phyloP scores from a whole-genome alignment of 2,888 invertebrate genomes.

The Drosophila peninsularis region DNA sequence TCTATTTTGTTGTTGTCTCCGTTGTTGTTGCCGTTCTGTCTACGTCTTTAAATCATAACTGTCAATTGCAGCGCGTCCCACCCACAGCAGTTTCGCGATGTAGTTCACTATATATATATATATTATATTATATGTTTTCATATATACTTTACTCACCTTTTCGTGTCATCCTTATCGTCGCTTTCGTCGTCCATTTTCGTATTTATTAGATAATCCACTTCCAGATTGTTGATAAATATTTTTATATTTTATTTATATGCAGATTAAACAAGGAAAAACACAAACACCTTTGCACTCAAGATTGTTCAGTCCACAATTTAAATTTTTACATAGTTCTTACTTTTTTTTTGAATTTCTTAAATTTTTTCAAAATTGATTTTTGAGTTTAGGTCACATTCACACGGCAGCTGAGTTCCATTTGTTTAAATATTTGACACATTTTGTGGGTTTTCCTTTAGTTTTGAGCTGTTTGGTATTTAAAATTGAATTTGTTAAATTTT shows the following conservation, averaged over 20 bases:
- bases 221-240: constrained; percentile 19
- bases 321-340: constrained; percentile 42
- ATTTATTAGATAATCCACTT: constrained; percentile 69
- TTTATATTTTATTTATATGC: background rate
- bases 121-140: background rate
- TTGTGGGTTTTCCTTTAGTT: constrained; percentile 21
- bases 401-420: constrained; percentile 67
- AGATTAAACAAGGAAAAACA: constrained; percentile 10
- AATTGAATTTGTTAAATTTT: background rate
- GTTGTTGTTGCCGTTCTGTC: constrained; percentile 13
- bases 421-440: constrained; percentile 60
- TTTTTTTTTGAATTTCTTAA: constrained; percentile 10
- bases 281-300: constrained; percentile 17
- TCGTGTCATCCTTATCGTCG: constrained; percentile 93
- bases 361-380: constrained; percentile 14
- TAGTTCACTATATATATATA: background rate
- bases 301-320: background rate
- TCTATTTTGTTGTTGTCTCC: background rate
- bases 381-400: constrained; percentile 70
- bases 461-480: constrained; percentile 1
- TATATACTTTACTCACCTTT: constrained; percentile 87
- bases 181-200: constrained; percentile 91
- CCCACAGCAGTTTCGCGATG: background rate
- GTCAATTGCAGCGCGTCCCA: constrained; percentile 59
- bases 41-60: constrained; percentile 46